phyloP scores from a whole-genome alignment of 2,113 vertebrate genomes.

The Grantiella picta region DNA sequence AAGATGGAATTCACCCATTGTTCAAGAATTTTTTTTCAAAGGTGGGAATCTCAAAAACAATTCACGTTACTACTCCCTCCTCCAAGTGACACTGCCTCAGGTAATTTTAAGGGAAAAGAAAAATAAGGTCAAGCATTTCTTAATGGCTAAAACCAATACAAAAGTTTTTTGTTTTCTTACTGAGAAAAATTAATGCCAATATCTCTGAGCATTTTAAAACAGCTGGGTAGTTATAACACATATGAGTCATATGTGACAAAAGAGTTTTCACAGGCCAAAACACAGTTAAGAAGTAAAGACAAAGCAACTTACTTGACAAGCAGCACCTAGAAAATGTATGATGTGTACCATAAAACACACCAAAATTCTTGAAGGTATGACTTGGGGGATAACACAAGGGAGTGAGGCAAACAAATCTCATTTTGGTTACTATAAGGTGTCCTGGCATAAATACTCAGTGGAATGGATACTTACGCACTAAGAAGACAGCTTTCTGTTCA shows the following conservation, averaged over 20 bases:
- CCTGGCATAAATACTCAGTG: not conserved
- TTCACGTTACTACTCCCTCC: not conserved
- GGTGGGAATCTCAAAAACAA: not conserved
- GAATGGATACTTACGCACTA: constrained; percentile 80
- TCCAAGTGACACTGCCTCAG: not conserved
- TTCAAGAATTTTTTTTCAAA: not conserved
- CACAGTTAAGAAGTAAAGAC: not conserved
- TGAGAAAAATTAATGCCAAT: not conserved
- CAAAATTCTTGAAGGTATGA: not conserved
- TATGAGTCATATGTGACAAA: not conserved
- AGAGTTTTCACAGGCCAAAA: not conserved
- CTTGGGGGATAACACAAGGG: not conserved
- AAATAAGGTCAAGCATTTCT: not conserved
- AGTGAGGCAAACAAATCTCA: not conserved
- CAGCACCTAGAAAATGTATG: not conserved
- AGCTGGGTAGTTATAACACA: not conserved
- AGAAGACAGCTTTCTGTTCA: constrained; percentile 90
- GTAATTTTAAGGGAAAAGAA: not conserved
- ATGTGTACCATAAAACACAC: not conserved
- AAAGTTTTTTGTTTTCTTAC: not conserved
- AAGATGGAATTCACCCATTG: not conserved
- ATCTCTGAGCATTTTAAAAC: not conserved
- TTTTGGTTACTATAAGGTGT: not conserved
- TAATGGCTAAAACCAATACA: not conserved
- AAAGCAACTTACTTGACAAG: not conserved